A percentile compares a stretch with the other conserved stretches of the same genome.
Evolutionary conservation across 2,888 invertebrate species (phyloP).

Genomic region (Ischnus inquisitorius): DNA sequence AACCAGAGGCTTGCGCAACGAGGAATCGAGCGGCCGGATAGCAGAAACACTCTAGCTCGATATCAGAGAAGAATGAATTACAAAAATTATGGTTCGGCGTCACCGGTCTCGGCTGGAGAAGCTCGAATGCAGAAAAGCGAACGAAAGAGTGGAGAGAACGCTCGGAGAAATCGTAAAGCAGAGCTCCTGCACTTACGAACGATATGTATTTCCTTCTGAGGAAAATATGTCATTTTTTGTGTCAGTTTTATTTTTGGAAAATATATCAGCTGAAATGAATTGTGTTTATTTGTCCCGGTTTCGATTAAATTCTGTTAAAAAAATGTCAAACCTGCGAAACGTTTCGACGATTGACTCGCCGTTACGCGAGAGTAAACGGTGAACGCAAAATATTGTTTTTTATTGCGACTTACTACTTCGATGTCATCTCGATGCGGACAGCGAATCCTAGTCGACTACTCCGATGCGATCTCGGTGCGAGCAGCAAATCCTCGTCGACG

Average conservation of each 20-base stretch:
- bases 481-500: too few relatives aligned
- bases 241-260: not conserved
- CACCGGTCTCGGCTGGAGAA: conserved; percentile 10
- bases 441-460: too few relatives aligned
- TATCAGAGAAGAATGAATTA: conserved; percentile 77
- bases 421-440: too few relatives aligned
- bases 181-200: not conserved
- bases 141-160: not conserved
- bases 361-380: too few relatives aligned
- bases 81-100: conserved; percentile 76
- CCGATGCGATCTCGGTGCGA: too few relatives aligned
- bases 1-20: not conserved
- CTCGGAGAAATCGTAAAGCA: conserved; percentile 63
- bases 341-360: too few relatives aligned
- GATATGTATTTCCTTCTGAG: not conserved
- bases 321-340: too few relatives aligned
- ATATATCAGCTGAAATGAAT: too few relatives aligned
- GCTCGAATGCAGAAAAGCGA: not conserved
- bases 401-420: too few relatives aligned
- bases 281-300: too few relatives aligned
- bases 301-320: too few relatives aligned
- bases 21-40: conserved; percentile 16
- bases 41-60: conserved; percentile 37
- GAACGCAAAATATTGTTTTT: too few relatives aligned
- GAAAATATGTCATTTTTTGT: not conserved